Base-by-base conservation (phyloP, 2,797 vertebrate genomes). In the Chaenodraco wilsoni region DNA sequence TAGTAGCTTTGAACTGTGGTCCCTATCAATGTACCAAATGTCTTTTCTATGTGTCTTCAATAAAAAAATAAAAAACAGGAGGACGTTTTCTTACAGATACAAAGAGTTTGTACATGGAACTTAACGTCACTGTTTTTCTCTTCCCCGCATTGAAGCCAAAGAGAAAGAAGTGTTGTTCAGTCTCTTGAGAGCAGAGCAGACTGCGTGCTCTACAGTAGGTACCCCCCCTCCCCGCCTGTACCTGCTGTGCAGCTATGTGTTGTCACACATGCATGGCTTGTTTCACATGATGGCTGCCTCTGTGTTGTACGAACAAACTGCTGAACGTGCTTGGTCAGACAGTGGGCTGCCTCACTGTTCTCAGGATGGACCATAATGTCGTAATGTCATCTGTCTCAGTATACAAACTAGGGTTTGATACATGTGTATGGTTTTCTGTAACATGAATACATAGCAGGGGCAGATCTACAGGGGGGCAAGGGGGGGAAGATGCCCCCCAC, bases 141-240 rank as follows among this genome's bases (percentile, higher is more conserved):
- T 66, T 82, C 65, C 77, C 27, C 48, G 72, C 84, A 66, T 77
- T 83, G 79, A 92, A 95, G 95, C 91, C 91, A 46, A 96, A 95
- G 94, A 93, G 87, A 92, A 95, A 90, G 93, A 96, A 95, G 91
- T 96, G 94, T 92, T 95, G 94, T 82, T 93, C 92, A 86, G 87
- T 96, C 84, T 96, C 93, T 69, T 96, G 94, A 95, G 79, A 71
- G 66, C 65, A 64, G 73, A 72, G 69, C 75, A 58, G 65, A 83
- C 31, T 1, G 74, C 76, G 12, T 9, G 65, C 48, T 59, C 75
- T 72, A 90, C 90, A 57, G 82, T 80, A 95, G 93, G 94, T 95
- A 15, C 12, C n/a, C n/a, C 12, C 12, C 4, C 3, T 1, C 31
- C 19, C 27, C 40, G 49, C 74, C 33, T 27, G 9, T 45, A 21